A percentile compares a stretch with the other conserved stretches of the same genome.
These are phyloP conservation scores for Brachionus calyciflorus DNA, from an alignment of 1,140 invertebrate genomes.

Conservation along the genomic window DNA sequence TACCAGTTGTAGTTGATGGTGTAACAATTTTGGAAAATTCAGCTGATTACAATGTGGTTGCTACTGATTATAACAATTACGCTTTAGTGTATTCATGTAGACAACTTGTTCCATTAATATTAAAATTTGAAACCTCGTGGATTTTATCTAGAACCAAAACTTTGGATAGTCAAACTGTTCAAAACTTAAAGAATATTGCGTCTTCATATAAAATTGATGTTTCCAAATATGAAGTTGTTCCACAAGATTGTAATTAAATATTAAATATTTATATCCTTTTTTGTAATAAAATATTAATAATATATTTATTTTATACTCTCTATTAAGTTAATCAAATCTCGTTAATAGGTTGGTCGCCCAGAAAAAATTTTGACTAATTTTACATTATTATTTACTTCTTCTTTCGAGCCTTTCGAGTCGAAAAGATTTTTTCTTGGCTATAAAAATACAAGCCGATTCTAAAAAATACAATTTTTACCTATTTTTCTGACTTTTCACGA, in stretches of 20 bases:
- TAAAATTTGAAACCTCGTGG: conserved; percentile 41
- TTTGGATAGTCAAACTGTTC: background rate
- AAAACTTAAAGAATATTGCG: background rate
- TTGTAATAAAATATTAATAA: background rate
- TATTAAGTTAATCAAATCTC: no score
- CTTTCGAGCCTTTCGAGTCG: no score
- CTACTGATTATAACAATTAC: conserved; percentile 17
- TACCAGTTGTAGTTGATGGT: conserved; percentile 18
- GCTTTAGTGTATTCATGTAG: conserved; percentile 32
- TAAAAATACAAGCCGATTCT: no score
- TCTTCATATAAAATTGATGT: conserved; percentile 3
- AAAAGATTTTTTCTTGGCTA: no score
- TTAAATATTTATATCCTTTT: no score
- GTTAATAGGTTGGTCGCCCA: no score
- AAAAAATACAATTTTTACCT: no score
- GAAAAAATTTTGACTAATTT: no score
- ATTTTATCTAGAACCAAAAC: conserved; percentile 40
- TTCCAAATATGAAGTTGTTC: background rate
- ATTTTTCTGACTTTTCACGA: no score
- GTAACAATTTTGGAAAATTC: conserved; percentile 9
- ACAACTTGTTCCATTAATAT: conserved; percentile 25
- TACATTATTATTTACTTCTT: no score
- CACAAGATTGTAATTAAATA: conserved; percentile 6
- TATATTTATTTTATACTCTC: background rate
- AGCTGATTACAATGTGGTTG: conserved; percentile 1